Base-by-base conservation (phyloP, 2,797 vertebrate species). In the Simalia tracyae region DNA sequence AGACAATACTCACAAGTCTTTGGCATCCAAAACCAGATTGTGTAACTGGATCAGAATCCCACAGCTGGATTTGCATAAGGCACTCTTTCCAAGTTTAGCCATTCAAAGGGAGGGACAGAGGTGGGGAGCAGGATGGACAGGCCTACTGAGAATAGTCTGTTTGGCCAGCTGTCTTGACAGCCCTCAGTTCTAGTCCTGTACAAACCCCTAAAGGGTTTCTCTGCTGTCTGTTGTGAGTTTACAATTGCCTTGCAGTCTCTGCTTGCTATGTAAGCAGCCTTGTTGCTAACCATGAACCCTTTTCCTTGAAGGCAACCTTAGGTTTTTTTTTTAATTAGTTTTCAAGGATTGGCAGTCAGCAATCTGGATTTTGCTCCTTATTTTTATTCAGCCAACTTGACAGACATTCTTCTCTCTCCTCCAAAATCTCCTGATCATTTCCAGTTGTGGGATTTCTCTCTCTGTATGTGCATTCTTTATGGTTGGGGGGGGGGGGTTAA, bases 1-100 rank as follows among this genome's bases (percentile, higher is more conserved):
- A 96, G 95, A 95, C 95, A 96, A 94, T 97, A 95, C 95, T 97
- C 97, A 97, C 97, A 97, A 97, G 97, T 98, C 98, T 98, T 98
- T 98, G 97, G 98, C 97, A 97, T 97, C 97, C 95, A 90, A 92
- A 95, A 96, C 95, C 93, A 93, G 95, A 93, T 92, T 95, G 92
- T 96, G 87, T 95, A 95, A 88, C 95, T 95, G 93, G 96, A 96
- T 95, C 60, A 57, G 95, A 95, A 95, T 97, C 97, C 97, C 97
- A 96, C 96, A 97, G 97, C 97, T 98, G 97, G 97, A 97, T 95
- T 95, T 97, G 95, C 95, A 88, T 92, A 66, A 93, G 94, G 96
- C 95, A 87, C 91, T 93, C 92, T 94, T 94, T 93, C 63, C 68
- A 90, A 92, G 10, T 4, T 93, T 95, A 94, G 87, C 26, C 76